Evolutionary conservation across 1,140 invertebrate species (phyloP), one percentile per base, ranked within the genome.

Genomic region (Drosophila gunungcola): DNA sequence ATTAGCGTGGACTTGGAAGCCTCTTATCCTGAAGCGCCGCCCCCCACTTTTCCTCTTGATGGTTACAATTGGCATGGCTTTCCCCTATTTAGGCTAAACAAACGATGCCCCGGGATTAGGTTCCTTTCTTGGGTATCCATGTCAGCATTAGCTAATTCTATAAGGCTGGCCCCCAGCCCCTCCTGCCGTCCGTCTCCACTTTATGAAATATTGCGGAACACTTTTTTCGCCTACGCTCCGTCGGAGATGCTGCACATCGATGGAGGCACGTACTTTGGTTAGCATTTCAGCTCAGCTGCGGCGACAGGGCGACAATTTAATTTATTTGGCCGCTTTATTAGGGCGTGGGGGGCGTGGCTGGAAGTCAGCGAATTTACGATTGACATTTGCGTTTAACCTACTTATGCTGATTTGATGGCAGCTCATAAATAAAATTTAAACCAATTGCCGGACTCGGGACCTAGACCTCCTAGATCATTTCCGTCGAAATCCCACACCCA

Each of bases 361-460:
- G 68, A 89, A 89, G 84, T 88, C 84, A 85, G 80, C 85, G 73
- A 80, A 89, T 89, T 89, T 89, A 89, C 84, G 84, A 89, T 89
- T 89, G 84, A 89, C 84, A 89, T 85, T 89, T 89, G 84, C 84
- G 84, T 89, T 89, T 89, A 89, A 89, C 84, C 84, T 89, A 89
- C 85, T 88, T 89, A 89, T 89, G 84, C 84, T 89, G 85, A 89
- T 89, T 89, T 89, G 85, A 89, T 89, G 84, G 80, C 77, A 85
- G 85, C 85, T 90, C 84, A 89, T 89, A 89, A 89, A 89, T 89
- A 89, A 89, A 89, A 89, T 88, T 88, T 88, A 88, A 88, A 89
- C 84, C 84, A 89, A 84, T 89, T 83, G 80, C 83, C 62, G 82
- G 81, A 86, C 81, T 25, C 36, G 58, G 16, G 39, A 48, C 60